phyloP scores from a whole-genome alignment of 2,113 vertebrate species.

The Terrapene triunguis region DNA sequence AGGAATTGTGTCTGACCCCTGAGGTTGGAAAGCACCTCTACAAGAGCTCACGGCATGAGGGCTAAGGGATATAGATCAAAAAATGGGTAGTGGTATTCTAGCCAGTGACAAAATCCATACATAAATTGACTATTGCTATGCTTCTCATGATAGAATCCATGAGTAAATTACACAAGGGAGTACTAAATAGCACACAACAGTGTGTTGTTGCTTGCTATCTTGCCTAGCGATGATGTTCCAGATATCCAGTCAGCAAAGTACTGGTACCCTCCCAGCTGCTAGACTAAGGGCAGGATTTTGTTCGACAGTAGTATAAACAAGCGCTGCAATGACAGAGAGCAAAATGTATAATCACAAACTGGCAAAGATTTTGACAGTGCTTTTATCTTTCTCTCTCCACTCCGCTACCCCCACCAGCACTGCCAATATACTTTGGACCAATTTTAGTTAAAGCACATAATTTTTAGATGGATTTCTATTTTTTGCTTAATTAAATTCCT shows the following conservation, averaged over 20 bases:
- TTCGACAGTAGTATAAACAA: background rate
- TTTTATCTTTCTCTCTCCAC: background rate
- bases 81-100: background rate
- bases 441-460: background rate
- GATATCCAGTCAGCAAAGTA: background rate
- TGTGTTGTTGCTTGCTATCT: background rate
- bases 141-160: background rate
- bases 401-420: background rate
- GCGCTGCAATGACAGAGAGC: background rate
- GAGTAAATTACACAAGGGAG: background rate
- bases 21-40: background rate
- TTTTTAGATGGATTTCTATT: background rate
- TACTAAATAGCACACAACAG: background rate
- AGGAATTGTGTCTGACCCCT: background rate
- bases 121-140: background rate
- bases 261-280: background rate
- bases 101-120: background rate
- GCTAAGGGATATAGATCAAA: background rate
- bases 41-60: background rate
- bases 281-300: background rate
- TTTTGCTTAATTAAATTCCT: background rate
- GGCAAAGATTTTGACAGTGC: background rate
- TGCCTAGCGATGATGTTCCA: background rate
- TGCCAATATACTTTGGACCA: fast-evolving
- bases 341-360: background rate